Conservation (phyloP, 1,140 invertebrate genomes). For the Caerostris darwini region DNA sequence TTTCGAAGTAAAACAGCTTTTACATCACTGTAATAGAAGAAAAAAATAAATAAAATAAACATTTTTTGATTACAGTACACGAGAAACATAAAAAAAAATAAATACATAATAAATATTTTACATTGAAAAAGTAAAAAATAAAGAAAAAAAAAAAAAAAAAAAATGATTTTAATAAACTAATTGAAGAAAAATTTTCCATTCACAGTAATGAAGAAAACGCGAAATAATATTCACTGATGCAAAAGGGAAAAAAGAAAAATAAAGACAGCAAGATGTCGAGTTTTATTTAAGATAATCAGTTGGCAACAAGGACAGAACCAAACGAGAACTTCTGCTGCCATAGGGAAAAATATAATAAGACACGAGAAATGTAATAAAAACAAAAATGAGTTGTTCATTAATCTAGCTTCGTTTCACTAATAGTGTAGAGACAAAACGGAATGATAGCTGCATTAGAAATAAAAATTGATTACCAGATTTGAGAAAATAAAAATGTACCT, state of each 20-base stretch:
- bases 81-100: too few relatives aligned
- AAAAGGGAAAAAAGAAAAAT: background rate
- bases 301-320: background rate
- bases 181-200: background rate
- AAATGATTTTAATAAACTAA: background rate
- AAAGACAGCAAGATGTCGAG: conserved; percentile 4
- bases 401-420: conserved; percentile 48
- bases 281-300: conserved; percentile 34
- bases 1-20: too few relatives aligned
- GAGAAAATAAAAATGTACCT: background rate
- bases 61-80: too few relatives aligned
- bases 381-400: conserved; percentile 29
- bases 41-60: too few relatives aligned
- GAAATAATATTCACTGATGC: background rate
- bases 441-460: conserved; percentile 12
- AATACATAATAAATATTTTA: too few relatives aligned
- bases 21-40: too few relatives aligned
- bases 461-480: conserved; percentile 58
- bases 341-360: conserved; percentile 17
- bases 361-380: background rate
- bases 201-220: background rate
- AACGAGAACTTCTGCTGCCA: background rate
- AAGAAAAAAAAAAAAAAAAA: too few relatives aligned
- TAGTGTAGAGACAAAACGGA: background rate
- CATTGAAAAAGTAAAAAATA: too few relatives aligned